These are phyloP conservation scores for Phalera bucephala DNA, from an alignment of 2,888 invertebrate genomes.

Conservation along the genomic window DNA sequence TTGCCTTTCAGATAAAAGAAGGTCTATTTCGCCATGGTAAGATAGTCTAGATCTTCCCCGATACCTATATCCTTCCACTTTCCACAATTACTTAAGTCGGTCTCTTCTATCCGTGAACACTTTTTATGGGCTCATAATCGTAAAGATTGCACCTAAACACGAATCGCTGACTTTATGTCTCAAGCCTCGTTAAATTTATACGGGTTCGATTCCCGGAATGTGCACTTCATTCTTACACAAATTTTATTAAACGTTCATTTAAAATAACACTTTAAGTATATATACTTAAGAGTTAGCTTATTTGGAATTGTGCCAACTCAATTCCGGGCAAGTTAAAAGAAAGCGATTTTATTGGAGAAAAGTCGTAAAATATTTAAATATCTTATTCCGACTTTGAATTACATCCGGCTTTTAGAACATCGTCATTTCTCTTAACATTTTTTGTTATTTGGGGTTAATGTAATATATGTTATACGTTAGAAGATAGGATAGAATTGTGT, in stretches of 20 bases:
- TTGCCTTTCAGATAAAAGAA: no score
- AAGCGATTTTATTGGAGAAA: background rate
- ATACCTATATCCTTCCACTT: no score
- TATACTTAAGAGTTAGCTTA: slow-evolving; percentile 11
- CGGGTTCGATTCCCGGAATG: slow-evolving; percentile 33
- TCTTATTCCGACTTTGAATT: no score
- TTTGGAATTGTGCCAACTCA: no score
- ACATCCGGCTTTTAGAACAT: no score
- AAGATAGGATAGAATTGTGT: no score
- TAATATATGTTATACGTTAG: no score
- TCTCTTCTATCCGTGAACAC: background rate
- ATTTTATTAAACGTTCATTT: background rate
- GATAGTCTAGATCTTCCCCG: no score
- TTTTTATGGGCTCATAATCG: background rate
- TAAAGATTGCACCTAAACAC: slow-evolving; percentile 2
- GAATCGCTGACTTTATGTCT: slow-evolving; percentile 31
- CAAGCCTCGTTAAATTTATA: slow-evolving; percentile 40
- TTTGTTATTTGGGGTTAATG: no score
- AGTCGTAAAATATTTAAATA: no score
- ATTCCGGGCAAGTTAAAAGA: slow-evolving; percentile 5
- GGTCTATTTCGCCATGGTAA: no score
- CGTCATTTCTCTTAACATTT: no score
- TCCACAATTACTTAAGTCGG: slow-evolving; percentile 18
- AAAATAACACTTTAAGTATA: slow-evolving; percentile 14
- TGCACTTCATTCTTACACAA: background rate